phyloP scores from a whole-genome alignment of 2,888 invertebrate genomes.

The Amphipyra tragopoginis region DNA sequence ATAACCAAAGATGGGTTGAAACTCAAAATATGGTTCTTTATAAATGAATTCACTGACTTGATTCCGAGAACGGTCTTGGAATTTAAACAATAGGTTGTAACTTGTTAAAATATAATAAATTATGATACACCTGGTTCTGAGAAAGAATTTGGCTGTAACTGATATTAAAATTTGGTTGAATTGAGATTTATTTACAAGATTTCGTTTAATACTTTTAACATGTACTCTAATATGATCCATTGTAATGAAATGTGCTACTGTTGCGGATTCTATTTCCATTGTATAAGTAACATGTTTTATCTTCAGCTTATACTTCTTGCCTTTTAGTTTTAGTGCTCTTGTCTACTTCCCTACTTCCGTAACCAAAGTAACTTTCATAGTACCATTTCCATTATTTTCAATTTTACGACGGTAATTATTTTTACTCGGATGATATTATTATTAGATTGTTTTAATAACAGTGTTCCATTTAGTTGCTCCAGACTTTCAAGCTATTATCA shows the following conservation, averaged over 20 bases:
- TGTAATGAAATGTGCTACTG: no score
- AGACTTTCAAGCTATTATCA: constrained; percentile 38
- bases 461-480: constrained; percentile 28
- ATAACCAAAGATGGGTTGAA: constrained; percentile 21
- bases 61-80: constrained; percentile 43
- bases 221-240: no score
- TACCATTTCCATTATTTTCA: constrained; percentile 17
- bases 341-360: no score
- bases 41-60: constrained; percentile 16
- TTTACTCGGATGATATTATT: constrained; percentile 25
- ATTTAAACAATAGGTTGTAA: constrained; percentile 44
- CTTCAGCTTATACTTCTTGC: no score
- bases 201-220: no score
- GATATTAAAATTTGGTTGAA: no score
- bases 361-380: background rate
- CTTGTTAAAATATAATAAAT: constrained; percentile 38
- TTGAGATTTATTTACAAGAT: background rate
- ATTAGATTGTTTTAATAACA: constrained; percentile 22
- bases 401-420: constrained; percentile 22
- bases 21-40: constrained; percentile 16
- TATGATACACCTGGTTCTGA: constrained; percentile 36
- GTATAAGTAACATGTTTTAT: no score
- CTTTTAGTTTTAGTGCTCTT: no score
- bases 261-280: no score
- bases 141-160: constrained; percentile 16